Percentiles rank a stretch among this genome's conserved stretches.
Evolutionary conservation across 2,797 vertebrate species (phyloP).

Genomic region (Psittacula echo): DNA sequence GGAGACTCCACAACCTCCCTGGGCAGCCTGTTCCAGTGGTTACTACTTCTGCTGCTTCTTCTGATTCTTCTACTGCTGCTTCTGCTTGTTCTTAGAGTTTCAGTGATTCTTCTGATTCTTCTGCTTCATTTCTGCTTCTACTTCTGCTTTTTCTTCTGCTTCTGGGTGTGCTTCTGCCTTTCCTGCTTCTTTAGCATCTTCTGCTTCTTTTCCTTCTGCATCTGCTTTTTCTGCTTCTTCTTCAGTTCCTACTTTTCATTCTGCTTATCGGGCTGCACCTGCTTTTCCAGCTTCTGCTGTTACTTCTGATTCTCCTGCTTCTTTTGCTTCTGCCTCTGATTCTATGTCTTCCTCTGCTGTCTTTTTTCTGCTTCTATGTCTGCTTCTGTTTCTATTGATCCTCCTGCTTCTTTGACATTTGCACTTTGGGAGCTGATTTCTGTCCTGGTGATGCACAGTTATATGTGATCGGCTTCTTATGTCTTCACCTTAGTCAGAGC

Average conservation of each 20-base stretch:
- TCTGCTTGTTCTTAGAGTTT: neutral
- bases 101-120: neutral
- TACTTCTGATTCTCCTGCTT: neutral
- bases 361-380: neutral
- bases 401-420: neutral
- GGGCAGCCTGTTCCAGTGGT: no score
- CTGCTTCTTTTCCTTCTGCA: neutral
- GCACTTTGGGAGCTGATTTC: neutral
- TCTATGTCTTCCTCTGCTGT: neutral
- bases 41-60: neutral
- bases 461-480: neutral
- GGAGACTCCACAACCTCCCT: no score
- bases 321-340: neutral
- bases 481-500: neutral
- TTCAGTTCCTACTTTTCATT: neutral
- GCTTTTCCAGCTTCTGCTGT: neutral
- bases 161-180: neutral
- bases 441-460: neutral
- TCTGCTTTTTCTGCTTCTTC: neutral
- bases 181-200: neutral
- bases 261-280: neutral
- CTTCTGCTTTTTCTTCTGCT: neutral
- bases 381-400: neutral
- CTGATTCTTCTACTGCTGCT: neutral
- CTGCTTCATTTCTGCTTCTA: neutral